Base-by-base conservation (phyloP, 2,888 invertebrate species). In the Nephrotoma guestfalica region DNA sequence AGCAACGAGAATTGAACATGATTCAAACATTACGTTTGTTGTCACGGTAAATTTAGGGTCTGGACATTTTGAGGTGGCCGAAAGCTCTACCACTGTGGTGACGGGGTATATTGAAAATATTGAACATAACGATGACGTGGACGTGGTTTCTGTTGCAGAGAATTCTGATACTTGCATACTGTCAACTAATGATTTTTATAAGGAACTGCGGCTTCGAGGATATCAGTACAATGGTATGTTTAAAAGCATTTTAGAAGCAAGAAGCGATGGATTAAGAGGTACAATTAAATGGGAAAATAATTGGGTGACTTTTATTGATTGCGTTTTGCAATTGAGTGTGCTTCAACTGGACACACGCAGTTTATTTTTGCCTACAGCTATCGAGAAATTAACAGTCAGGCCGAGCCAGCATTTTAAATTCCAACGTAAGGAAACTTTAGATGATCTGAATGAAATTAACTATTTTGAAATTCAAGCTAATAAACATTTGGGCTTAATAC, bases 221-320 rank as follows among this genome's bases (percentile, higher is more conserved):
- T 95, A 96, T 89, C 94, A 94, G 88, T 94, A 94, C 89, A 90
- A 88, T 86, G 91, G 91, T 0, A 87, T 88, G 0, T 91, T 91
- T 87, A 89, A 89, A 83, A 89, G 89, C 0, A 91, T 91, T 0
- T 87, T 88, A 2, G 86, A 87, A 7, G 91, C 91, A 0, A 90
- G 91, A 0, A 88, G 89, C 0, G 91, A 92, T 88, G 91, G 92
- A 0, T 86, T 89, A 0, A 90, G 89, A 45, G 92, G 91, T 4
- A 89, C 89, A 90, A 90, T 89, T 7, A 90, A 93, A 86, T 97
- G 97, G 97, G 93, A 93, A 85, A 95, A 95, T 89, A 96, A 97
- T 91, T 98, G 97, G 97, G 95, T 96, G 6, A 94, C 96, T 2
- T 97, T 97, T 91, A 94, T 98, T 92, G 98, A 98, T 91, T 96